Evolutionary conservation across 2,797 vertebrate genomes (phyloP), one percentile per base, ranked within the genome.

Genomic region (Centropyge bicolor): DNA sequence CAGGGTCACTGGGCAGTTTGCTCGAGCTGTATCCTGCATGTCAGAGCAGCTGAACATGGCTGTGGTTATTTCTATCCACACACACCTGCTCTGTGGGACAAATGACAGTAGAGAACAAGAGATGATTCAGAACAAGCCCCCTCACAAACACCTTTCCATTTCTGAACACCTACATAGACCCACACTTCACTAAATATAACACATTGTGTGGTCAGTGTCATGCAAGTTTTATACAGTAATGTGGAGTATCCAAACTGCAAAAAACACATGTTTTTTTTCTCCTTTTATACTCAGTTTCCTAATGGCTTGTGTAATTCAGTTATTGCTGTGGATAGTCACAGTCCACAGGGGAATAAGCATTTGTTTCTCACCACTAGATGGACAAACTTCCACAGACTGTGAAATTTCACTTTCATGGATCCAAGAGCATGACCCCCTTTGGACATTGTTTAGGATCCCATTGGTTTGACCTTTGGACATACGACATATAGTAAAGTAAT

Each of bases 1-100:
- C 19, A 20, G 51, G 73, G 73, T 71, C 56, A 59, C 35, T 27
- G 70, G 27, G 61, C 61, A 36, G 13, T 69, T 54, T 64, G 60
- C 31, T 56, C 35, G 12, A 52, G 36, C 22, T n/a, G 8, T 36
- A 54, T 51, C 51, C 62, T 60, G 52, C 13, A 27, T 65, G 62
- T 49, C 55, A 48, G 45, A 45, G 57, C 46, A 38, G 52, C 55
- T 41, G 60, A 68, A 69, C 60, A 69, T 45, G 11, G 14, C 67
- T 10, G 40, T 27, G 60, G 20, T 78, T 73, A 69, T 72, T 54
- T 62, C 46, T 22, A 5, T 43, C 35, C 35, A 35, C 48, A 64
- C 11, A n/a, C 27, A 36, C 56, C 24, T 20, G 35, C 24, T 48
- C 54, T 31, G 35, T 49, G 49, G 68, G 72, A 56, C n/a, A 38